Evolutionary conservation across 1,140 invertebrate species (phyloP), one percentile per base, ranked within the genome.

Genomic region (Ganaspis sp.): DNA sequence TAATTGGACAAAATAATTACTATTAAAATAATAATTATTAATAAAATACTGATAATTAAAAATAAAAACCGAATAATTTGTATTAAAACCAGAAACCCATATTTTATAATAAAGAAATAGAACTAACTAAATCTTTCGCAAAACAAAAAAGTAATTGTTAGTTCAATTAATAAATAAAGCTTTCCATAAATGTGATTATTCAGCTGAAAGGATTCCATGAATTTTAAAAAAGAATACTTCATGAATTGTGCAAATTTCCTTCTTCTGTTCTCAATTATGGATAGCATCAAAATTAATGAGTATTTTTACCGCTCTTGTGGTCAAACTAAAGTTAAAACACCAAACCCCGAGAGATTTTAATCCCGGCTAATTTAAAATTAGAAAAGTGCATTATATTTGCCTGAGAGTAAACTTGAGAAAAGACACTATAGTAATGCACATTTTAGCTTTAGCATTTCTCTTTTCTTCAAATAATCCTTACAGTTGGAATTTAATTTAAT

Each of bases 251-350:
- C n/a, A n/a, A 49, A 49, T 49, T 49, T 15, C 15, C 45, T 17
- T 49, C 45, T 49, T 49, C 45, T 49, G 45, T 49, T 49, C 17
- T 49, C 45, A n/a, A 49, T 49, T 49, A 49, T 49, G 45, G 8
- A 49, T 49, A 49, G 17, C 45, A 49, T 17, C 45, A 8, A 49
- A 49, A 49, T 49, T 17, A 49, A 49, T 49, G 45, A 49, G 45
- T n/a, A 49, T n/a, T 49, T 49, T 49, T 49, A 49, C 45, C 45
- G 45, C 45, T 49, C 15, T 49, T 49, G 45, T n/a, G 45, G 45
- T 49, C 8, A 6, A 49, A 49, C n/a, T 49, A 49, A 49, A 49
- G 12, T 49, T 49, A n/a, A 49, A 49, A 49, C 45, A n/a, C 45
- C 17, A 49, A 49, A 49, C 45, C 45, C 17, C 45, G 45, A 1